Conservation (phyloP, 2,113 vertebrate species). For the Rhinoderma darwinii region DNA sequence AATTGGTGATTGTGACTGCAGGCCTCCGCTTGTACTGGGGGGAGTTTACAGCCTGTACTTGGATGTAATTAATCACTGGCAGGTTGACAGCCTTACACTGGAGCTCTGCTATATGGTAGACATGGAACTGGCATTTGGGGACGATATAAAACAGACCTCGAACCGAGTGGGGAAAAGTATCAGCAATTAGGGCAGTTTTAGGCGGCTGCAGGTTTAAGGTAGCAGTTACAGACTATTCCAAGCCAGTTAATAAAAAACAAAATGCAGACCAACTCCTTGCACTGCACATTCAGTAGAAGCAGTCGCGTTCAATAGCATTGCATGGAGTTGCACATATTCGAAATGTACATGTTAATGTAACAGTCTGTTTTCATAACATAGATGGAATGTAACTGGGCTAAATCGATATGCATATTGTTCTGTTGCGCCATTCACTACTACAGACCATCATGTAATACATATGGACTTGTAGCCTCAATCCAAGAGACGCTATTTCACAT, state of each 20-base stretch:
- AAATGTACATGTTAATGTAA: too few species aligned
- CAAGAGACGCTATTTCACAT: too few species aligned
- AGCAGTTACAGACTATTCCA: constrained; percentile 48
- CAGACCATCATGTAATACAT: too few species aligned
- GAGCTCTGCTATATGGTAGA: constrained; percentile 49
- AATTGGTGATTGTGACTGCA: constrained; percentile 9
- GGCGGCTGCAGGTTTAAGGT: constrained; percentile 43
- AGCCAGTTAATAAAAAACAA: constrained; percentile 51
- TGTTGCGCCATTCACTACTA: too few species aligned
- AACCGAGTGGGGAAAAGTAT: constrained; percentile 21
- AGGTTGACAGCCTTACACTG: constrained; percentile 48
- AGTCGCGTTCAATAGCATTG: not conserved
- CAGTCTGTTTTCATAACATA: too few species aligned
- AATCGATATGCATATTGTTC: too few species aligned
- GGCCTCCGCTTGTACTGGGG: constrained; percentile 9
- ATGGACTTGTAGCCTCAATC: too few species aligned
- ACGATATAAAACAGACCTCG: constrained; percentile 52
- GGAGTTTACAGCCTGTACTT: constrained; percentile 46
- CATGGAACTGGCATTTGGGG: constrained; percentile 52
- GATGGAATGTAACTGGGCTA: too few species aligned
- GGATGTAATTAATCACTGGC: constrained; percentile 55
- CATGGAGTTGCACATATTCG: not conserved
- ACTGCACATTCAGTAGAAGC: not conserved
- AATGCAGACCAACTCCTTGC: not conserved
- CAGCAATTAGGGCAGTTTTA: constrained; percentile 35